These are phyloP conservation scores for Trichogramma pretiosum DNA, from an alignment of 1,140 invertebrate species.

Conservation along the genomic window DNA sequence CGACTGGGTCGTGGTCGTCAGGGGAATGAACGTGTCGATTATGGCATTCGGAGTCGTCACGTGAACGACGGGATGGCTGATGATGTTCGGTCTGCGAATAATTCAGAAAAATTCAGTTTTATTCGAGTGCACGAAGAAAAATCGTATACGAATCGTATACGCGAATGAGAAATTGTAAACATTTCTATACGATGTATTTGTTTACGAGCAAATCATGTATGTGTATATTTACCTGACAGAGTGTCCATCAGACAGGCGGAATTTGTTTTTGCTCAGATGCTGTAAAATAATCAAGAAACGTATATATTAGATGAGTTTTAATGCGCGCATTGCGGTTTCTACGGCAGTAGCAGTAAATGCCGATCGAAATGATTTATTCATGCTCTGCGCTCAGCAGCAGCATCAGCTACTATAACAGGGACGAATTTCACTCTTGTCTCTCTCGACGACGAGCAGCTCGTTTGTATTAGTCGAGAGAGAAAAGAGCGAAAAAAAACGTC, in stretches of 20 bases:
- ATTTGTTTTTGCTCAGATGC: slow-evolving; percentile 40
- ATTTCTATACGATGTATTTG: too few species aligned
- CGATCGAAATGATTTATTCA: too few species aligned
- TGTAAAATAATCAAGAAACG: slow-evolving; percentile 17
- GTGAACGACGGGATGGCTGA: slow-evolving; percentile 35
- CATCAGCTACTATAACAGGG: too few species aligned
- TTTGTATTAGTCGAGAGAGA: neutral
- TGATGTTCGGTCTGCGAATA: slow-evolving; percentile 32
- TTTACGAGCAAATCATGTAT: slow-evolving; percentile 9
- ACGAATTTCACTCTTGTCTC: too few species aligned
- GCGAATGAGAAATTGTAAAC: neutral
- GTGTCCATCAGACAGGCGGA: slow-evolving; percentile 35
- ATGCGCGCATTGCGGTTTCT: too few species aligned
- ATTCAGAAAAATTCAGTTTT: too few species aligned
- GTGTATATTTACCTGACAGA: slow-evolving; percentile 34
- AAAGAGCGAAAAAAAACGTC: neutral
- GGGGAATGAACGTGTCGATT: slow-evolving; percentile 34
- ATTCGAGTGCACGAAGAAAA: neutral
- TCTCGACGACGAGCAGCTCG: neutral
- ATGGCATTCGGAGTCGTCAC: slow-evolving; percentile 40
- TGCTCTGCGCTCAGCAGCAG: too few species aligned
- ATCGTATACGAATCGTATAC: too few species aligned
- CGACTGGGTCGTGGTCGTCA: slow-evolving; percentile 34
- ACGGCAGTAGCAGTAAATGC: too few species aligned
- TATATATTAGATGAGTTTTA: too few species aligned